These are phyloP conservation scores for Steinernema feltiae DNA, from an alignment of 1,140 invertebrate genomes.

Conservation along the genomic window DNA sequence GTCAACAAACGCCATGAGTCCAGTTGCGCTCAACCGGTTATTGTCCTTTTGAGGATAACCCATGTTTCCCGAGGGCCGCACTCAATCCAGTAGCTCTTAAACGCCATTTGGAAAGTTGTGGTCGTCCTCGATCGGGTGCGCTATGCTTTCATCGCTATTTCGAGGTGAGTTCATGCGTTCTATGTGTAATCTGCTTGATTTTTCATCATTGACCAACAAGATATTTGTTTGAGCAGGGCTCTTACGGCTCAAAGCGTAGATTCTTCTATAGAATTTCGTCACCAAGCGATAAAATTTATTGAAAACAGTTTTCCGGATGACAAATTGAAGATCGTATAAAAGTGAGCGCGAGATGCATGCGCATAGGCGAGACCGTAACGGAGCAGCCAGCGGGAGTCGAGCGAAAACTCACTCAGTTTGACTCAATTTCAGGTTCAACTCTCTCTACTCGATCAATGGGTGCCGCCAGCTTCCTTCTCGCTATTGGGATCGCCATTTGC, in stretches of 20 bases:
- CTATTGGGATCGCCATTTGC: slow-evolving; percentile 1
- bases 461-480: slow-evolving; percentile 1
- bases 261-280: not conserved
- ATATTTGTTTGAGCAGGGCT: not conserved
- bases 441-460: not conserved
- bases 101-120: not conserved
- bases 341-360: not conserved
- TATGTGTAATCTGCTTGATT: not conserved
- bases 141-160: not conserved
- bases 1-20: too few species aligned
- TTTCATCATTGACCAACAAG: not conserved
- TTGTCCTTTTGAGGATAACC: not conserved
- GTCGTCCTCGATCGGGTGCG: not conserved
- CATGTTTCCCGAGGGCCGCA: not conserved
- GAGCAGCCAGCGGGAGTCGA: slow-evolving; percentile 4
- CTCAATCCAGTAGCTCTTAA: not conserved
- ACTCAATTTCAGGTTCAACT: not conserved
- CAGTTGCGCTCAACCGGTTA: slow-evolving; percentile 1
- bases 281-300: not conserved
- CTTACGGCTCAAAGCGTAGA: not conserved
- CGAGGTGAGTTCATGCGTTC: not conserved
- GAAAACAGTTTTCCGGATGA: not conserved
- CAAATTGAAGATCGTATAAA: not conserved
- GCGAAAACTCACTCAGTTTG: not conserved
- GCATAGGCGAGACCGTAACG: not conserved